Base-by-base conservation (phyloP, 2,888 invertebrate species). In the Schizaphis graminum region DNA sequence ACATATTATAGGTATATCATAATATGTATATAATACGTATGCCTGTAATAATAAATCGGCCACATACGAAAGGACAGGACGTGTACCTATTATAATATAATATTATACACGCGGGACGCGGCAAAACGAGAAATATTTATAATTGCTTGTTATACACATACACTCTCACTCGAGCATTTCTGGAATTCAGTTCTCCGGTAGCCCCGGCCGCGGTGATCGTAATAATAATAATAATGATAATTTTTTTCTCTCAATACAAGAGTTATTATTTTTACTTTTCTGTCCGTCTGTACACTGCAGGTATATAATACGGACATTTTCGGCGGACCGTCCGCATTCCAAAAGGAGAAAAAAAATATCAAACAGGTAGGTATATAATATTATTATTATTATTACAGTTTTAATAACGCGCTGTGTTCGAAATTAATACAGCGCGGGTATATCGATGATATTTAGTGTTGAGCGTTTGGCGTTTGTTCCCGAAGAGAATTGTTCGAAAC, bases 151-250 rank as follows among this genome's bases (percentile, higher is more conserved):
- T 87, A 92, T 61, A 44, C 77, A 91, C 91, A 26, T 49, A 53
- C 77, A 53, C 16, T 44, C 47, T 7, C 3, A 16, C 56, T 11
- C n/a, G 93, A 41, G 53, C 49, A 86, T 90, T 90, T 94, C 90
- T 94, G 93, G 93, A 94, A 94, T 94, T 94, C 89, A 53, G 61
- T 84, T 89, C 84, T 89, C 84, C 93, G 86, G 93, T 94, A 94
- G 93, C 93, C 84, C 85, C 90, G 90, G 90, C 89, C 84, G 61
- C 86, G 93, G 56, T 84, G 57, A 84, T 94, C 88, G 86, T 90
- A 89, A 49, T 85, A 89, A 84, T 89, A 77, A 84, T 84, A 56
- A 84, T 84, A 93, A 93, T 90, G 35, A 93, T 89, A 28, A 57
- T 89, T 85, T 53, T 87, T 92, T n/a, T 49, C n/a, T 47, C 44